A percentile compares a stretch with the other conserved stretches of the same genome.
These are phyloP conservation scores for Acanthochromis polyacanthus DNA, from an alignment of 2,113 vertebrate genomes.

Conservation along the genomic window DNA sequence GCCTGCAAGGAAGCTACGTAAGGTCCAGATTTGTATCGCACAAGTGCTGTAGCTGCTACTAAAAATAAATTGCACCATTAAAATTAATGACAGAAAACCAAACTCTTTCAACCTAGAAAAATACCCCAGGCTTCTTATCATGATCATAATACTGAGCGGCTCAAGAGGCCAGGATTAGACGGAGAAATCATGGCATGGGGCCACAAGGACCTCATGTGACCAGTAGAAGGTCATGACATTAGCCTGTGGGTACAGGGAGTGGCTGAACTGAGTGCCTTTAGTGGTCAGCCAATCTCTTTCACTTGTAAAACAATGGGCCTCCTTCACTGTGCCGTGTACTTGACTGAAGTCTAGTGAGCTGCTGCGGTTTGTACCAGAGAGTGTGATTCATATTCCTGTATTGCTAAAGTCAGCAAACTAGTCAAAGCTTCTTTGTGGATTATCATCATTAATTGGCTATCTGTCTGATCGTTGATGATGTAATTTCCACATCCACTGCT, in stretches of 20 bases:
- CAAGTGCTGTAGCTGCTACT: background rate
- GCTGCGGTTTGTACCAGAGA: conserved; percentile 13
- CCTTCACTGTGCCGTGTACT: conserved; percentile 39
- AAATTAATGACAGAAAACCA: background rate
- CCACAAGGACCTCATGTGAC: conserved; percentile 66
- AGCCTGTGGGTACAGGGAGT: conserved; percentile 40
- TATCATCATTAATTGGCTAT: conserved; percentile 65
- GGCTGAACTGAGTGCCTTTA: conserved; percentile 48
- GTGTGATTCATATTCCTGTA: conserved; percentile 52
- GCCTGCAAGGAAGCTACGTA: background rate
- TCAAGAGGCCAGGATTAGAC: conserved; percentile 12
- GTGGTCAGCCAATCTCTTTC: conserved; percentile 46
- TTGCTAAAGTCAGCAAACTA: conserved; percentile 71
- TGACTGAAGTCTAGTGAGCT: conserved; percentile 36
- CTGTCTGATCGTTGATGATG: conserved; percentile 46
- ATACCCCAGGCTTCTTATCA: background rate
- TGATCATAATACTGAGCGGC: conserved; percentile 1
- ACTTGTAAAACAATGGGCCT: conserved; percentile 55
- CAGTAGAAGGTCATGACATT: conserved; percentile 56
- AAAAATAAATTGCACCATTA: background rate
- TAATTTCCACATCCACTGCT: conserved; percentile 9
- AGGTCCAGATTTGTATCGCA: background rate
- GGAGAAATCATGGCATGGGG: conserved; percentile 36
- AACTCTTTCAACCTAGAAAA: background rate
- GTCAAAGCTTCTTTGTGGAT: conserved; percentile 74